phyloP scores from a whole-genome alignment of 2,888 invertebrate genomes.

The Nebria salina region DNA sequence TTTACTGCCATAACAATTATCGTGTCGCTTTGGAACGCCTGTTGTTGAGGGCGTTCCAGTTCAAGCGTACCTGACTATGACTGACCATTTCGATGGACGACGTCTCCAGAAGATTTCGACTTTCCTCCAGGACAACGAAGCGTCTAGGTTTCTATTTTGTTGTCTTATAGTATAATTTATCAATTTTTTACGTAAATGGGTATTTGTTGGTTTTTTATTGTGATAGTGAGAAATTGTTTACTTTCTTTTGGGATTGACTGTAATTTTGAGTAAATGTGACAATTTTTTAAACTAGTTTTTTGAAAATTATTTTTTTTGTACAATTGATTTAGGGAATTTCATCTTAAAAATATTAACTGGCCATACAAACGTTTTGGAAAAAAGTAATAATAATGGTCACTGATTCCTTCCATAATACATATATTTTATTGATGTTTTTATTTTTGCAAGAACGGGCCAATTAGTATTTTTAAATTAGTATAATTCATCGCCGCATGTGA shows the following conservation, averaged over 20 bases:
- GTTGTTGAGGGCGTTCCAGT: conserved; percentile 19
- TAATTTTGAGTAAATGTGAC: conserved; percentile 3
- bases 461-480: background rate
- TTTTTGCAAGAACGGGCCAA: background rate
- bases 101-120: conserved; percentile 35
- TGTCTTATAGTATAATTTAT: conserved; percentile 37
- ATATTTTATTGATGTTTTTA: conserved; percentile 6
- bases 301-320: background rate
- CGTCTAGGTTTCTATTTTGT: conserved; percentile 28
- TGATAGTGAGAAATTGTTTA: conserved; percentile 44
- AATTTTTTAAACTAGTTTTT: background rate
- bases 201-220: conserved; percentile 46
- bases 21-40: background rate
- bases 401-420: background rate
- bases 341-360: background rate
- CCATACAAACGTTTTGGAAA: background rate
- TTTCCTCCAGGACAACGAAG: conserved; percentile 42
- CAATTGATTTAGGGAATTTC: background rate
- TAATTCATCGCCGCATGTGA: conserved; percentile 31
- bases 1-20: conserved; percentile 47
- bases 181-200: conserved; percentile 41
- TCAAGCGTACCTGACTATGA: conserved; percentile 33
- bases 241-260: conserved; percentile 12
- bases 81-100: conserved; percentile 27
- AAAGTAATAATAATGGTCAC: background rate